Evolutionary conservation across 2,113 vertebrate genomes (phyloP).

Genomic region (Leucopsar rothschildi): DNA sequence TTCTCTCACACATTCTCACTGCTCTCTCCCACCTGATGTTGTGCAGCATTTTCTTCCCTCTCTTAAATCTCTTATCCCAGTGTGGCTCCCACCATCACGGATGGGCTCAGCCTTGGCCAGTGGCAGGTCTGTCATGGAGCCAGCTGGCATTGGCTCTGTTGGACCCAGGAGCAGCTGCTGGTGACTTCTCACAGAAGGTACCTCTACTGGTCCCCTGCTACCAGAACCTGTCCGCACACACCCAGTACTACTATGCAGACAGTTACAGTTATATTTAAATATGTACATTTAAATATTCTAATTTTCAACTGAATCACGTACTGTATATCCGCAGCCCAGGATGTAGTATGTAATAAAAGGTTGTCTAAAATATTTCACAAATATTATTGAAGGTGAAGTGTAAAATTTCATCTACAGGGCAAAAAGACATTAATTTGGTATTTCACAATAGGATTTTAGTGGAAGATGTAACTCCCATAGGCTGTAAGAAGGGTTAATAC

Average conservation of each 20-base stretch:
- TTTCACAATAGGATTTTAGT: background rate
- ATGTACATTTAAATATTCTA: background rate
- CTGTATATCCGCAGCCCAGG: background rate
- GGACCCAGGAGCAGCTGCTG: background rate
- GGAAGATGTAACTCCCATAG: background rate
- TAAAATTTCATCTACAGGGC: background rate
- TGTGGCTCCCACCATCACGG: fast-evolving
- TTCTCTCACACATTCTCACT: background rate
- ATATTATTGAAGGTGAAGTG: background rate
- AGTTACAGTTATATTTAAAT: background rate
- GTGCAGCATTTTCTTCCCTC: background rate
- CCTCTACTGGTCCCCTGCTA: background rate
- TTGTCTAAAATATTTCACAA: background rate
- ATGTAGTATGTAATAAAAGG: fast-evolving
- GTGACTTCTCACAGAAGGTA: background rate
- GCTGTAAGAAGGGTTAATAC: background rate
- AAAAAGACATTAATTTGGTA: background rate
- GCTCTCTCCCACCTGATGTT: background rate
- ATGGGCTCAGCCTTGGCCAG: background rate
- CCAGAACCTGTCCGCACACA: background rate
- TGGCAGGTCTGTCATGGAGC: fast-evolving
- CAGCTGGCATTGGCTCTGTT: background rate
- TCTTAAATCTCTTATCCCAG: no score
- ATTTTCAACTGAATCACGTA: background rate
- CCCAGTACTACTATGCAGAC: background rate